Evolutionary conservation across 2,888 invertebrate genomes (phyloP).

Genomic region (Monoplex corrugatus): DNA sequence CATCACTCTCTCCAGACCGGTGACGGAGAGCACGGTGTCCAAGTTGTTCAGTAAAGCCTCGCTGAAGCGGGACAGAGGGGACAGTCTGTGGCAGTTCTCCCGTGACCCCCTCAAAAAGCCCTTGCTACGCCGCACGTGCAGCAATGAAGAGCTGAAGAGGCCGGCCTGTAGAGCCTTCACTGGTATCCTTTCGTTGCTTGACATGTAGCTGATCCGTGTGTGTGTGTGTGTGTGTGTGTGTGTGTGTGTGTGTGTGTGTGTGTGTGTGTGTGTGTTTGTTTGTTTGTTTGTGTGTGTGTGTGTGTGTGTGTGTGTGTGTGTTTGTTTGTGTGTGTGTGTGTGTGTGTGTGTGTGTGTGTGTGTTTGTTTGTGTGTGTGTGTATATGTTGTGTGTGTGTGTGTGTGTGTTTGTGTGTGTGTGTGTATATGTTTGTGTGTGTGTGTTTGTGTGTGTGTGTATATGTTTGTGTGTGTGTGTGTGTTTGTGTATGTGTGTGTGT

Average conservation of each 20-base stretch:
- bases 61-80: constrained; percentile 66
- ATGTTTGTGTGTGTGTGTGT: neutral
- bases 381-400: neutral
- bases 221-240: neutral
- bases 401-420: neutral
- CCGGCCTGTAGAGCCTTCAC: constrained; percentile 66
- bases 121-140: constrained; percentile 65
- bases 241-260: neutral
- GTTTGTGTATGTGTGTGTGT: neutral
- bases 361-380: neutral
- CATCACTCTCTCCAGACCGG: constrained; percentile 57
- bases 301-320: too few relatives aligned
- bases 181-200: constrained; percentile 69
- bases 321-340: too few relatives aligned
- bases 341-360: too few relatives aligned
- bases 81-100: constrained; percentile 66
- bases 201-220: neutral
- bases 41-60: constrained; percentile 73
- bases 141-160: constrained; percentile 66
- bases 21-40: constrained; percentile 67
- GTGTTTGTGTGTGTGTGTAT: too few relatives aligned
- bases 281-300: too few relatives aligned
- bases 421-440: neutral
- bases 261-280: too few relatives aligned
- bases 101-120: constrained; percentile 73